These are phyloP conservation scores for Chrysemys picta DNA, from an alignment of 2,113 vertebrate genomes.

Conservation along the genomic window DNA sequence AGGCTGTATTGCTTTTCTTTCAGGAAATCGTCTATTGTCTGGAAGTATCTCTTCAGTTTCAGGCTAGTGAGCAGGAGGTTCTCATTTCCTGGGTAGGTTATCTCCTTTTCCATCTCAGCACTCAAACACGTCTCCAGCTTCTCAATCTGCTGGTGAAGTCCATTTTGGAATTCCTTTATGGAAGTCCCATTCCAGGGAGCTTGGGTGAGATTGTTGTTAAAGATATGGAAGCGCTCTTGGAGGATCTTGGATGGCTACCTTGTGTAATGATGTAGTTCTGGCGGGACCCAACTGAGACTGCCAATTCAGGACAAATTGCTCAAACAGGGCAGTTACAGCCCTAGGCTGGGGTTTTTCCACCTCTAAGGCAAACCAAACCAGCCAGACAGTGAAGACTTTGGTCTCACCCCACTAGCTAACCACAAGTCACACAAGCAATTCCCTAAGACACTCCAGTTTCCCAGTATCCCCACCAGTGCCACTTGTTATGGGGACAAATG, in stretches of 20 bases:
- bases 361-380: too few relatives aligned
- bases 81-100: background rate
- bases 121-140: background rate
- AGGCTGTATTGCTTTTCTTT: constrained; percentile 16
- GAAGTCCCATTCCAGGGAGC: background rate
- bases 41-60: constrained; percentile 49
- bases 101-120: background rate
- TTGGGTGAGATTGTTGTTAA: background rate
- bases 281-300: too few relatives aligned
- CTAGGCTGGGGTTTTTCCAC: too few relatives aligned
- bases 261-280: too few relatives aligned
- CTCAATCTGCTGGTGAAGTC: constrained; percentile 34
- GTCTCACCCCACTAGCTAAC: too few relatives aligned
- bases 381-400: too few relatives aligned
- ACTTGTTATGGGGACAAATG: too few relatives aligned
- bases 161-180: background rate
- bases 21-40: constrained; percentile 29
- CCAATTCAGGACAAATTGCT: too few relatives aligned
- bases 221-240: constrained; percentile 41
- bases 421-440: too few relatives aligned
- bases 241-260: constrained; percentile 44
- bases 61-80: background rate
- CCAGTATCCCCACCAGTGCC: too few relatives aligned
- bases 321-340: too few relatives aligned
- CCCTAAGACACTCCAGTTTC: too few relatives aligned